These are phyloP conservation scores for Muntiacus muntjak DNA, from an alignment of 2,113 vertebrate genomes.

Conservation along the genomic window DNA sequence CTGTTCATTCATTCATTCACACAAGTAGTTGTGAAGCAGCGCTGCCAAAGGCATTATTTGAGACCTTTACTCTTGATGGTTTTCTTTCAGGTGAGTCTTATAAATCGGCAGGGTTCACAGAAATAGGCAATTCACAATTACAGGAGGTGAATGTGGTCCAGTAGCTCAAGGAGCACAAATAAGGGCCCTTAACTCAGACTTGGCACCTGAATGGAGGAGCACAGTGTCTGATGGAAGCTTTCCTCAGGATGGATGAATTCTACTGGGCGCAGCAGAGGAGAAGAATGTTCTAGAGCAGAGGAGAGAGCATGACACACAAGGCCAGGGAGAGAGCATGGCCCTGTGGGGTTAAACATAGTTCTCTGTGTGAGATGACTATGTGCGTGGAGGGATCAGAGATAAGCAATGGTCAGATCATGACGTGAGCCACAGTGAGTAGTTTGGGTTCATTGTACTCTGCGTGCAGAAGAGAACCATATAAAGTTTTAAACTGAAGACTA, in stretches of 20 bases:
- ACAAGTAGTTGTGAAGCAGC: neutral
- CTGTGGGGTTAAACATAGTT: neutral
- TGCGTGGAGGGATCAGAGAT: neutral
- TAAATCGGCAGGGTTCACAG: neutral
- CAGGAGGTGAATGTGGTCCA: neutral
- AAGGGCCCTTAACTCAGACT: neutral
- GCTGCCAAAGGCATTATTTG: neutral
- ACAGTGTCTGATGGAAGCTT: neutral
- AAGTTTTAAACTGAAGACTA: neutral
- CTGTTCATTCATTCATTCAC: neutral
- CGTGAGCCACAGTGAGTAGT: neutral
- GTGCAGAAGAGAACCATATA: neutral
- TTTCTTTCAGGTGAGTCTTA: neutral
- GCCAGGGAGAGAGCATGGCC: no score
- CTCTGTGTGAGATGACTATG: neutral
- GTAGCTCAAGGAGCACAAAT: neutral
- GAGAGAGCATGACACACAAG: neutral
- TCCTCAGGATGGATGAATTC: neutral
- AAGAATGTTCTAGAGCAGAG: neutral
- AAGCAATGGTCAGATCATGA: neutral
- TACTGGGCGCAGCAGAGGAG: neutral
- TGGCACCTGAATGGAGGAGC: neutral
- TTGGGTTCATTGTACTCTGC: neutral
- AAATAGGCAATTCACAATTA: neutral
- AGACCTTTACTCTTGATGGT: neutral